Evolutionary conservation across 37 sponge, comb jelly and placozoan species (phyloP).

Genomic region (Mnemiopsis leidyi): DNA sequence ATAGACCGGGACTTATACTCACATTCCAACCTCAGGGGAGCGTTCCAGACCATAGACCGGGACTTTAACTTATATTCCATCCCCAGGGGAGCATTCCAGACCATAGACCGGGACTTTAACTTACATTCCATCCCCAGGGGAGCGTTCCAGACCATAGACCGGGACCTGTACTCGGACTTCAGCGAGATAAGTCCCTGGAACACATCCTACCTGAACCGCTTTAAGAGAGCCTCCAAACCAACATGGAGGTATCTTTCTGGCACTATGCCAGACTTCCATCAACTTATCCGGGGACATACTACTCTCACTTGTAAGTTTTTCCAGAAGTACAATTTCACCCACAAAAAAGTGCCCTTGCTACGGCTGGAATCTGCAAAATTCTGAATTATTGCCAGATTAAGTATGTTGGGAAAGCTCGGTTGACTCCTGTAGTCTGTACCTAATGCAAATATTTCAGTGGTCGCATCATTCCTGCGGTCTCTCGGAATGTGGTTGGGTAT

Average conservation of each 20-base stretch:
- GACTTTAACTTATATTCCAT: no score
- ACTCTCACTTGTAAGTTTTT: not conserved
- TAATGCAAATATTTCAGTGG: not conserved
- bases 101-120: no score
- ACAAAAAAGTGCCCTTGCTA: no score
- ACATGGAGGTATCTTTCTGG: slow-evolving; percentile 34
- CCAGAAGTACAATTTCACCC: not conserved
- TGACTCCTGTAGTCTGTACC: no score
- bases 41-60: no score
- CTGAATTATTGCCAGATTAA: no score
- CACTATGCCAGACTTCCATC: slow-evolving; percentile 34
- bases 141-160: not conserved
- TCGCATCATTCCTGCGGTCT: not conserved
- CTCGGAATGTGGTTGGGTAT: slow-evolving; percentile 24
- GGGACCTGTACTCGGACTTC: not conserved
- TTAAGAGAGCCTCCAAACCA: not conserved
- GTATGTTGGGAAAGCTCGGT: no score
- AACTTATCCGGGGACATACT: not conserved
- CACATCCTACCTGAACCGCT: slow-evolving; percentile 3
- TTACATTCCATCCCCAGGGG: no score
- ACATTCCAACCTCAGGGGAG: no score
- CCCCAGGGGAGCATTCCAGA: no score
- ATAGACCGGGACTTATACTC: no score
- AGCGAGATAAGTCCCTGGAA: slow-evolving; percentile 1
- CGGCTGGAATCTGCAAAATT: no score